Base-by-base conservation (phyloP, 2,797 vertebrate species). In the Dendrocincla fuliginosa region DNA sequence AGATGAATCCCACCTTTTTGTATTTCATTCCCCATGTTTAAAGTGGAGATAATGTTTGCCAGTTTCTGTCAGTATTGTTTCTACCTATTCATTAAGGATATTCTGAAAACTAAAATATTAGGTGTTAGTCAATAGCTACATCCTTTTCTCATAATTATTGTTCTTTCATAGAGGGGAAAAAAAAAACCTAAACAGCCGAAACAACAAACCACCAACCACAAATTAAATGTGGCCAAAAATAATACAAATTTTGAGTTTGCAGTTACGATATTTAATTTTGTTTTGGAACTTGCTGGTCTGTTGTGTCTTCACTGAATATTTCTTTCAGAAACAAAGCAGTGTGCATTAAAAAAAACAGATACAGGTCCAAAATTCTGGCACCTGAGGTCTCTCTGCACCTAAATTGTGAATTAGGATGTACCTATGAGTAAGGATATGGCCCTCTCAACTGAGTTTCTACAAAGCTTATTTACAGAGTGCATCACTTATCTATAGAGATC, bases 131-230 rank as follows among this genome's bases (percentile, higher is more conserved):
- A 65, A 16, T 68, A 53, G 11, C 16, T 79, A 13, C 18, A 53
- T 49, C 6, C 7, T 50, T 15, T 27, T 68, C 4, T 35, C 11
- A 9, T 19, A 69, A 69, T 30, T 35, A 35, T 13, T 59, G 6
- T 20, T 41, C 5, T 68, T 89, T 76, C 13, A 32, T 6, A 59
- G n/a, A 6, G 17, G 6, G 14, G 13, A 39, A 39, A 3, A 25
- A 4, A 49, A 2, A 18, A 42, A n/a, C 1, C 3, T 25, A 52
- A 71, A 77, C 9, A 56, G 25, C 8, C 25, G 57, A 69, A 25
- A 2, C 0, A 0, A 16, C 11, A 25, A 70, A 4, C 3, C 22
- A 32, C 39, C 25, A 32, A 30, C 2, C 17, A 16, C 6, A 50
- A 76, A 39, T n/a, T 11, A 70, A 57, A 67, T 27, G 7, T 39